phyloP scores from a whole-genome alignment of 1,140 invertebrate species.

The Sycophaga agraensis region DNA sequence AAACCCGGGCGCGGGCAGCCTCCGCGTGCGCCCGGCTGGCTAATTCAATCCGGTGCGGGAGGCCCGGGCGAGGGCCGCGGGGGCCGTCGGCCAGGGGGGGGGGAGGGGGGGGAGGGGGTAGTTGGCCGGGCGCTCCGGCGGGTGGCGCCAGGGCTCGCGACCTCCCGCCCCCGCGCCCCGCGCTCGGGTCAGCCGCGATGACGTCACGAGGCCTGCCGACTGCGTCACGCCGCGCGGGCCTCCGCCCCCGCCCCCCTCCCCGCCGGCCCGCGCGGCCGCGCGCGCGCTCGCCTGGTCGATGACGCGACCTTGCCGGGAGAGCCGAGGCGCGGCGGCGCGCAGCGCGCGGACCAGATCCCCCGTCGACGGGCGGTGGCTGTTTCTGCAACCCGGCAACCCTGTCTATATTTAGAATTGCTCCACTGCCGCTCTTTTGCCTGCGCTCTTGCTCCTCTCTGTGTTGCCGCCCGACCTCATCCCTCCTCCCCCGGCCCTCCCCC shows the following conservation, averaged over 20 bases:
- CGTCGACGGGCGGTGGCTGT: conserved; percentile 54
- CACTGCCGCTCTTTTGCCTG: conserved; percentile 33
- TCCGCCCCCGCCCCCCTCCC: conserved; percentile 33
- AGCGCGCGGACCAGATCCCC: conserved; percentile 36
- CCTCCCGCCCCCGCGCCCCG: conserved; percentile 34
- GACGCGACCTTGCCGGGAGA: conserved; percentile 23
- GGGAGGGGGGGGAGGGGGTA: not conserved
- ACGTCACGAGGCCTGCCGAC: conserved; percentile 47
- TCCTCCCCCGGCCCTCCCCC: not conserved
- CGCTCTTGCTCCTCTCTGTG: no score
- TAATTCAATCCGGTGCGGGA: no score
- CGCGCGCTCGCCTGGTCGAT: conserved; percentile 49
- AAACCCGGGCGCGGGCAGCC: no score
- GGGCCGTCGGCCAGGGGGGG: no score
- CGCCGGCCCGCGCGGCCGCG: conserved; percentile 48
- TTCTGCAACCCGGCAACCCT: conserved; percentile 58
- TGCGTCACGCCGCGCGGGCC: conserved; percentile 45
- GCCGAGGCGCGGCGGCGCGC: not conserved
- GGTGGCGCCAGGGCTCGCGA: conserved; percentile 37
- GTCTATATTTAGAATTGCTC: conserved; percentile 57
- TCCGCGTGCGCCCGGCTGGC: no score
- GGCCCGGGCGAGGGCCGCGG: no score
- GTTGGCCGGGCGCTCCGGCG: conserved; percentile 1
- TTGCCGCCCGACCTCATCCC: no score
- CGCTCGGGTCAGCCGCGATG: conserved; percentile 46